Conservation (phyloP, 1,140 invertebrate genomes). For the Sesamia nonagrioides region DNA sequence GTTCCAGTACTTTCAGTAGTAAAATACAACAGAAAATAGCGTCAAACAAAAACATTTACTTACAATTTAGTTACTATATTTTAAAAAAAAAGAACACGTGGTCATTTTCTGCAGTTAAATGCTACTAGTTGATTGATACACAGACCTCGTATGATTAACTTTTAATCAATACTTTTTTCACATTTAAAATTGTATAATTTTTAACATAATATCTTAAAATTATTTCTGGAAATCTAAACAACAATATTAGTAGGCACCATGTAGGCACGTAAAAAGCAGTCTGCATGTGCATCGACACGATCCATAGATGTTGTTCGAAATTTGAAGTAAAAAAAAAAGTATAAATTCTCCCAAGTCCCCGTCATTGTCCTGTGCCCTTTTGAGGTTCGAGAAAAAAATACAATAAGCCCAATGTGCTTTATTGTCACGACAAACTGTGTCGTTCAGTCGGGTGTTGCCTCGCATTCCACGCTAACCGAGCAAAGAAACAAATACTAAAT, state of each 20-base stretch:
- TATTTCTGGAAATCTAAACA: neutral
- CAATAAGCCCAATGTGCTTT: constrained; percentile 5
- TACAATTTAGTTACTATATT: neutral
- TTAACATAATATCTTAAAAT: neutral
- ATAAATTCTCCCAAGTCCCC: neutral
- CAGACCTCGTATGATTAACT: neutral
- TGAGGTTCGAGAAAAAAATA: constrained; percentile 1
- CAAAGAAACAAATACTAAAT: constrained; percentile 66
- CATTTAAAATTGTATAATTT: neutral
- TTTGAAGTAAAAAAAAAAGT: neutral
- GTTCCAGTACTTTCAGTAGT: constrained; percentile 1
- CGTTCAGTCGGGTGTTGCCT: constrained; percentile 48
- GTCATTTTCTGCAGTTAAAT: neutral
- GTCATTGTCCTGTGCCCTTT: neutral
- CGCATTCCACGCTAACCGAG: constrained; percentile 55
- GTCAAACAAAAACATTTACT: neutral
- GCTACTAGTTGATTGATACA: neutral
- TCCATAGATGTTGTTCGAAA: neutral
- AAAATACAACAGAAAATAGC: neutral
- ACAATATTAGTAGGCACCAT: neutral
- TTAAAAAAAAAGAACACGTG: neutral
- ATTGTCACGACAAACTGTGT: constrained; percentile 57
- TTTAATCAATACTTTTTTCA: neutral
- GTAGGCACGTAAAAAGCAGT: too few relatives aligned
- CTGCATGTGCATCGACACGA: neutral